phyloP scores from a whole-genome alignment of 2,797 vertebrate species.

The Intellagama lesueurii region DNA sequence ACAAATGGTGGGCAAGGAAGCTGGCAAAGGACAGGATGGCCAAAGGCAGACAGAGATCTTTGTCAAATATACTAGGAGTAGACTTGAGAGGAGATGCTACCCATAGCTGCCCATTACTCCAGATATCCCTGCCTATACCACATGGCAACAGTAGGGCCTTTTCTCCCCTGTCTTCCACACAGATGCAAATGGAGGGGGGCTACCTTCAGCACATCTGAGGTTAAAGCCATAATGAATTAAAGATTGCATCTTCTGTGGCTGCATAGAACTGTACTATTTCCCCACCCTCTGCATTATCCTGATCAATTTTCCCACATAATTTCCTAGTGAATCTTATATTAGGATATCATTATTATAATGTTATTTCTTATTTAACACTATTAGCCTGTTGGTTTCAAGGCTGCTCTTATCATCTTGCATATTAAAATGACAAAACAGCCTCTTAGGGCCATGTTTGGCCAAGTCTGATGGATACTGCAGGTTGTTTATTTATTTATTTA shows the following conservation, averaged over 20 bases:
- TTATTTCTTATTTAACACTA: background rate
- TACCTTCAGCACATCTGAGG: background rate
- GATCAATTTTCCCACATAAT: background rate
- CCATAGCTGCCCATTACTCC: background rate
- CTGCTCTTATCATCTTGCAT: background rate
- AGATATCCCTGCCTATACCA: background rate
- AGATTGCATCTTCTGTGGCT: background rate
- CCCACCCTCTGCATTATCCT: conserved; percentile 1
- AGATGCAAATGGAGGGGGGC: no score
- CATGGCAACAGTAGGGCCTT: background rate
- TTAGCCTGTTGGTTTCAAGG: conserved; percentile 21
- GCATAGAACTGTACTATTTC: background rate
- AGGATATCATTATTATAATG: background rate
- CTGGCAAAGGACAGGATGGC: background rate
- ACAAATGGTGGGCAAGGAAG: background rate
- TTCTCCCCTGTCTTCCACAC: background rate
- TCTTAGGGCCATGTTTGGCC: background rate
- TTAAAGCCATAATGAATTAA: background rate
- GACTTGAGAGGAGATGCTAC: background rate
- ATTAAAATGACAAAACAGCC: background rate
- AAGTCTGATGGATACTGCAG: background rate
- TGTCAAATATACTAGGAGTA: background rate
- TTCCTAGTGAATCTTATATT: background rate
- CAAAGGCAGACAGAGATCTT: background rate
- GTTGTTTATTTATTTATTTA: background rate